These are phyloP conservation scores for Panagrolaimus sp. DNA, from an alignment of 1,140 invertebrate genomes.

Conservation along the genomic window DNA sequence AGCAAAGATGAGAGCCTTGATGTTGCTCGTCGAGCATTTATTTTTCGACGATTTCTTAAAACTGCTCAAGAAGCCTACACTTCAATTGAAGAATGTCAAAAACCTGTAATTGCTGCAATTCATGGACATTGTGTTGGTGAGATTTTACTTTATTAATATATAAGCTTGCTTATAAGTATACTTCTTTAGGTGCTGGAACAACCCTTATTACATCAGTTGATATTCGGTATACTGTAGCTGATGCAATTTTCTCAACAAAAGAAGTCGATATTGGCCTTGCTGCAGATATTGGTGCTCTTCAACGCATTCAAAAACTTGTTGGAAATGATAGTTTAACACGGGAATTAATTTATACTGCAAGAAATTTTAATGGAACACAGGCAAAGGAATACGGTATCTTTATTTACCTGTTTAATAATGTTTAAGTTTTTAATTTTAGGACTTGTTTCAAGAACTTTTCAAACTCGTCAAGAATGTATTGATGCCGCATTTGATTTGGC, in stretches of 20 bases:
- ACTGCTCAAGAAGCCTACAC: constrained; percentile 67
- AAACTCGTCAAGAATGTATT: constrained; percentile 24
- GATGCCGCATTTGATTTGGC: constrained; percentile 70
- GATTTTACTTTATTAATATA: too few species aligned
- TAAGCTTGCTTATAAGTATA: too few species aligned
- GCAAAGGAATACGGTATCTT: constrained; percentile 68
- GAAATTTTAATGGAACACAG: constrained; percentile 76
- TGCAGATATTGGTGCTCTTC: constrained; percentile 87
- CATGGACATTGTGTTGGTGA: constrained; percentile 64
- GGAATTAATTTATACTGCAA: constrained; percentile 79
- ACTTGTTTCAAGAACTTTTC: constrained; percentile 40
- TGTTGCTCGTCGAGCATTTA: constrained; percentile 72
- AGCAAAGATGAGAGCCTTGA: constrained; percentile 65
- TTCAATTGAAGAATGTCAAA: constrained; percentile 74
- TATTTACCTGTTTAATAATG: not conserved
- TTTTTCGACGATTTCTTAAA: constrained; percentile 68
- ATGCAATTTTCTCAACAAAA: constrained; percentile 84
- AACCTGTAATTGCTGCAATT: constrained; percentile 80
- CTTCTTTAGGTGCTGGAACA: constrained; percentile 75
- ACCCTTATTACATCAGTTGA: constrained; percentile 80
- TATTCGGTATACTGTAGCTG: constrained; percentile 81
- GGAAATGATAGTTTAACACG: constrained; percentile 78
- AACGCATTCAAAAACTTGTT: constrained; percentile 84
- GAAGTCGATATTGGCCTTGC: constrained; percentile 72
- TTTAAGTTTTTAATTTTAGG: constrained; percentile 28